Evolutionary conservation across 2,113 vertebrate genomes (phyloP).

Genomic region (Sorex fumeus): DNA sequence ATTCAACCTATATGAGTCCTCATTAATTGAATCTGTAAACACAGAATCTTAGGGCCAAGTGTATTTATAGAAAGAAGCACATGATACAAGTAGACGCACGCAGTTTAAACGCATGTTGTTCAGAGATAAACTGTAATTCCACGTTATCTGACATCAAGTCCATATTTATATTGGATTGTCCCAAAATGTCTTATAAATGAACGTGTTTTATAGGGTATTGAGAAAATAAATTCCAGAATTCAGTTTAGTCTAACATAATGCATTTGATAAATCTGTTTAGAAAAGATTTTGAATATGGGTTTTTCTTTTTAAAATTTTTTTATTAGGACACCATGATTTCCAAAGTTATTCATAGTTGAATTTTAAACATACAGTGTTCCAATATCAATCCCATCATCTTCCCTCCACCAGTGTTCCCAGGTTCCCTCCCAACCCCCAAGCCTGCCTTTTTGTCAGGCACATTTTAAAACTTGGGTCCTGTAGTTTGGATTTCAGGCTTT

Average conservation of each 20-base stretch:
- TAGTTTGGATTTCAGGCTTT: too few species aligned
- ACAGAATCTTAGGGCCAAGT: neutral
- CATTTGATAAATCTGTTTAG: neutral
- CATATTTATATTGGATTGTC: neutral
- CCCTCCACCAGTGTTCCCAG: too few species aligned
- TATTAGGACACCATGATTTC: too few species aligned
- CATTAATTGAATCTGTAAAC: neutral
- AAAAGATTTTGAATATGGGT: too few species aligned
- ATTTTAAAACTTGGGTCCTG: too few species aligned
- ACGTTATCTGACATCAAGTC: conserved; percentile 42
- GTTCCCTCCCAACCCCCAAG: too few species aligned
- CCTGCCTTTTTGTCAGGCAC: too few species aligned
- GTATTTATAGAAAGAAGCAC: neutral
- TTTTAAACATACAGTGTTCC: too few species aligned
- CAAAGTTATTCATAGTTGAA: too few species aligned
- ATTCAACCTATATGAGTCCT: neutral
- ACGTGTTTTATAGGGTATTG: conserved; percentile 23
- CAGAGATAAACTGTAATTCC: neutral
- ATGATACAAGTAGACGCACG: neutral
- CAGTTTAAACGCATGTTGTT: neutral
- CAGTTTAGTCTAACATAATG: neutral
- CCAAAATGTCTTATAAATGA: conserved; percentile 10
- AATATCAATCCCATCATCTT: too few species aligned
- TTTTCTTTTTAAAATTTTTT: too few species aligned
- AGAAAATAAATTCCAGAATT: neutral